Evolutionary conservation across 1,140 invertebrate genomes (phyloP).

Genomic region (Olivierus martensii): DNA sequence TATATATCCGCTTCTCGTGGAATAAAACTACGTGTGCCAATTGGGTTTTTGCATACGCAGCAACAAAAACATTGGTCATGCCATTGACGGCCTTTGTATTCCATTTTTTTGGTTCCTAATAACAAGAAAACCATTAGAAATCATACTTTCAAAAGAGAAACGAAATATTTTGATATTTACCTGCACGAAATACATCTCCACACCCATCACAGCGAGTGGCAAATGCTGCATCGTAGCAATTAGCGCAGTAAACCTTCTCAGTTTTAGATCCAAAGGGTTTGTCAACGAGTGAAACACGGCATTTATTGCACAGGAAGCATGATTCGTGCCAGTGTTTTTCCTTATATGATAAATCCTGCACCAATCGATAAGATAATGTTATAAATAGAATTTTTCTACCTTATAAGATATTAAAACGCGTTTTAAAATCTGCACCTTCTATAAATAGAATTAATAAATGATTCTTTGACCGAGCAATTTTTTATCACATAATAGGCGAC

Average conservation of each 20-base stretch:
- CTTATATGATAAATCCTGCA: slow-evolving; percentile 98
- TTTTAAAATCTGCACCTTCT: too few relatives aligned
- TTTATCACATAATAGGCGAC: too few relatives aligned
- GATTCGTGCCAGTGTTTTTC: slow-evolving; percentile 99
- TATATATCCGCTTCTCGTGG: slow-evolving; percentile 98
- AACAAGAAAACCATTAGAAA: too few relatives aligned
- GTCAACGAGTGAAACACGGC: slow-evolving; percentile 86
- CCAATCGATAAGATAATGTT: slow-evolving; percentile 16
- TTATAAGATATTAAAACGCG: too few relatives aligned
- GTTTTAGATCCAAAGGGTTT: slow-evolving; percentile 97
- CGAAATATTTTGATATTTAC: slow-evolving; percentile 41
- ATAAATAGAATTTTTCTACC: too few relatives aligned
- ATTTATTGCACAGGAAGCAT: slow-evolving; percentile 97
- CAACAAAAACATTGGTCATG: slow-evolving; percentile 99
- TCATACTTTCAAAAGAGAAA: too few relatives aligned
- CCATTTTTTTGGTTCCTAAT: slow-evolving; percentile 99
- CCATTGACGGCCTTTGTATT: slow-evolving; percentile 98
- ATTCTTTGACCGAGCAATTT: too few relatives aligned
- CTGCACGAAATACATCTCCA: slow-evolving; percentile 94
- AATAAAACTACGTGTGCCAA: slow-evolving; percentile 99
- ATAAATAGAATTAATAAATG: too few relatives aligned
- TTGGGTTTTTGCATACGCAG: slow-evolving; percentile 91
- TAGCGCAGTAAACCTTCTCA: slow-evolving; percentile 93
- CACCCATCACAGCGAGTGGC: slow-evolving; percentile 98
- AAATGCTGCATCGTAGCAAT: slow-evolving; percentile 97